Evolutionary conservation across 2,888 invertebrate genomes (phyloP), one percentile per base, ranked within the genome.

Genomic region (Bombylius discolor): DNA sequence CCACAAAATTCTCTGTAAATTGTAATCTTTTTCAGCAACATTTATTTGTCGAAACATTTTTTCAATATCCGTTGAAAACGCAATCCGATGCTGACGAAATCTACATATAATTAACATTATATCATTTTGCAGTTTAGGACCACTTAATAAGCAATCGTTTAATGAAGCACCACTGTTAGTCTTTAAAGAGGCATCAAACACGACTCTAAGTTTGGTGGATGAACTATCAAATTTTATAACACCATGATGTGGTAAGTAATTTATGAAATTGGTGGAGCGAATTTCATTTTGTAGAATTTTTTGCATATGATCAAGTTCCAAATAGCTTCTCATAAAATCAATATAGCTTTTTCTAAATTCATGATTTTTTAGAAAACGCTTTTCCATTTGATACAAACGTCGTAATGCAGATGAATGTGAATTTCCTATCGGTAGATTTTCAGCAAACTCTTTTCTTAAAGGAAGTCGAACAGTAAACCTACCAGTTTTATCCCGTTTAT

Each of bases 241-340:
- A 4, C 42, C 55, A 49, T 57, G 57, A 48, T 54, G 52, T 4
- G 55, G 55, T 8, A 57, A 13, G 34, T 53, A 57, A 32, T 45
- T 44, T 31, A 31, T 33, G 4, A 32, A 13, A 32, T 8, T 33
- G 11, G 11, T 3, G 1, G 8, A 8, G 5, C 12, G 13, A 32
- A 6, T 13, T 7, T 34, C 12, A 34, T 49, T 49, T 4, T 36
- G 36, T 9, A 8, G 36, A 34, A 51, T 13, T 45, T 12, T 13
- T 12, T 32, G 5, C 44, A 51, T 51, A 39, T 51, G 51, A 4
- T 44, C 32, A 51, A 12, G 36, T 36, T 42, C 31, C 7, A 51
- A 14, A 13, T 45, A 51, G 9, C 44, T 44, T 32, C 45, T 23
- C 45, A 51, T 36, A 9, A 36, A 36, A 36, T 36, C 4, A 1